Evolutionary conservation across 2,888 invertebrate genomes (phyloP).

Genomic region (Polydrusus pterygomalis): DNA sequence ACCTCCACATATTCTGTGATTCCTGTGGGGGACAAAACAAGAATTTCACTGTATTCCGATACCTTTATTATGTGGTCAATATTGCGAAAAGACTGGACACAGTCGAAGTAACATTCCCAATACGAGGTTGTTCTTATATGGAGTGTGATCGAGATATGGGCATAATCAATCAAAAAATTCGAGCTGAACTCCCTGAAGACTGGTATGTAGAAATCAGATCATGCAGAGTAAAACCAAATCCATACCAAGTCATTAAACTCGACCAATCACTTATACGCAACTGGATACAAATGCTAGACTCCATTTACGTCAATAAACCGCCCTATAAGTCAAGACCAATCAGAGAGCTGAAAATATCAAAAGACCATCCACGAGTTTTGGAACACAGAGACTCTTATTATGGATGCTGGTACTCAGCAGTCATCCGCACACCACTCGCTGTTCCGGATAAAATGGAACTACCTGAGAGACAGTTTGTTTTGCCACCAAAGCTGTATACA

Average conservation of each 20-base stretch:
- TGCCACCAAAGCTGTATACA: neutral
- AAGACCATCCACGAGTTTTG: constrained; percentile 31
- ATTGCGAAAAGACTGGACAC: constrained; percentile 5
- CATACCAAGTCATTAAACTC: constrained; percentile 30
- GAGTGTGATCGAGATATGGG: constrained; percentile 42
- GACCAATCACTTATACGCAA: constrained; percentile 26
- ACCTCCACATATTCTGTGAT: constrained; percentile 31
- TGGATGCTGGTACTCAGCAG: neutral
- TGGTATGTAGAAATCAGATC: constrained; percentile 47
- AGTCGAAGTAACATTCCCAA: neutral
- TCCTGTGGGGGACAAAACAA: constrained; percentile 2
- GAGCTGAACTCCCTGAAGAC: constrained; percentile 38
- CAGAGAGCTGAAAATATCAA: constrained; percentile 7
- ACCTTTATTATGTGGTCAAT: constrained; percentile 2
- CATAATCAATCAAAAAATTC: constrained; percentile 41
- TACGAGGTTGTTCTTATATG: constrained; percentile 32
- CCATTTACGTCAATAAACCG: constrained; percentile 29
- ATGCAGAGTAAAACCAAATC: constrained; percentile 40
- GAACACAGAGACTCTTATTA: neutral
- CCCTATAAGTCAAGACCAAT: constrained; percentile 28
- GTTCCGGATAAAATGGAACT: constrained; percentile 6
- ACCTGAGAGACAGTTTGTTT: neutral
- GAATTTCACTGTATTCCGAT: neutral
- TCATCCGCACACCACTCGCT: neutral
- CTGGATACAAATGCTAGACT: constrained; percentile 34